Percentiles rank a stretch among this genome's conserved stretches.
phyloP scores from a whole-genome alignment of 2,888 invertebrate genomes.

The Ellobium chinense region DNA sequence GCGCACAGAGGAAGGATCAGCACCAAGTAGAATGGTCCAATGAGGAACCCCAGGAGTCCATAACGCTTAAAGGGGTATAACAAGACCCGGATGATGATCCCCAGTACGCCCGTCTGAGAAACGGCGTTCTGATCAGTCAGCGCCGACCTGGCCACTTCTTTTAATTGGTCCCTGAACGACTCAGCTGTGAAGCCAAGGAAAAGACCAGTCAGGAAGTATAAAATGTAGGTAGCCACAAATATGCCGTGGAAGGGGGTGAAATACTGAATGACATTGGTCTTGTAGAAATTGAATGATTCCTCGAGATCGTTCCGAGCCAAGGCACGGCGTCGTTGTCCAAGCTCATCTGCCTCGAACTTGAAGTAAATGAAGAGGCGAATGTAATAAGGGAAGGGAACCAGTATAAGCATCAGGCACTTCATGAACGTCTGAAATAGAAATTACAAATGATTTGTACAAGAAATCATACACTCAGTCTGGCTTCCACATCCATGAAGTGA shows the following conservation, averaged over 20 bases:
- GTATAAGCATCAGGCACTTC: constrained; percentile 64
- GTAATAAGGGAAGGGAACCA: constrained; percentile 74
- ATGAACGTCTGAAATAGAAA: constrained; percentile 52
- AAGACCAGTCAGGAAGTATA: constrained; percentile 69
- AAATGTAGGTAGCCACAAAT: constrained; percentile 70
- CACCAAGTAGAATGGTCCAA: constrained; percentile 67
- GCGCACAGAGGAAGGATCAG: constrained; percentile 65
- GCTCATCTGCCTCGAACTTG: constrained; percentile 70
- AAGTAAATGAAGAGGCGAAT: constrained; percentile 72
- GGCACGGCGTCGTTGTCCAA: constrained; percentile 57
- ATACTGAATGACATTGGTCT: constrained; percentile 72
- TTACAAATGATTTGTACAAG: neutral
- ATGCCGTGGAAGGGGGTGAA: constrained; percentile 72
- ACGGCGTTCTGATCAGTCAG: constrained; percentile 73
- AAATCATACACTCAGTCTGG: neutral
- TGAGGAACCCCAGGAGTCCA: constrained; percentile 69
- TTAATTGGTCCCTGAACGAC: constrained; percentile 59
- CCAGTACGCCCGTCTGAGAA: constrained; percentile 70
- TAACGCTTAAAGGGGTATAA: constrained; percentile 74
- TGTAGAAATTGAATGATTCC: constrained; percentile 63
- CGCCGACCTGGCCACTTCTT: constrained; percentile 65
- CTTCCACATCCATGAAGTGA: neutral
- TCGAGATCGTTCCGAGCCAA: constrained; percentile 56
- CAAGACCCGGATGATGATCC: constrained; percentile 66
- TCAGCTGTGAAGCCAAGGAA: constrained; percentile 65